Evolutionary conservation across 2,113 vertebrate genomes (phyloP).

Genomic region (Protobothrops mucrosquamatus): DNA sequence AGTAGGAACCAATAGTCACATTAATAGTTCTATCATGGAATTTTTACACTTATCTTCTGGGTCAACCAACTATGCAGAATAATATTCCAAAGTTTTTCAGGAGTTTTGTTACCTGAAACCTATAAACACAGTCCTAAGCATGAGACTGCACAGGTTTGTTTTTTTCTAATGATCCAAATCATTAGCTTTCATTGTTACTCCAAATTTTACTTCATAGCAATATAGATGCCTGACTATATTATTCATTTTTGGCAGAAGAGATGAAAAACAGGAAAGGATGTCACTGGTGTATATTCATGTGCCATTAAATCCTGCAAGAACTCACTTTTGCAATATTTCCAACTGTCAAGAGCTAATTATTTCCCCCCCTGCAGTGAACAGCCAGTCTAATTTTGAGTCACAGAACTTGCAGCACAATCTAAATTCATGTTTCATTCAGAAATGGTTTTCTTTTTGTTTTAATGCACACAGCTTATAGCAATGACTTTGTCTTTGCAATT

Average conservation of each 20-base stretch:
- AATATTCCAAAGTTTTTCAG: not conserved
- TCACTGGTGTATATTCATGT: conserved; percentile 27
- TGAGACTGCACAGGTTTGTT: not conserved
- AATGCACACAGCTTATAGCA: conserved; percentile 16
- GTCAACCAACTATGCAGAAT: not conserved
- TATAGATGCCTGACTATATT: not conserved
- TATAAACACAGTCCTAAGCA: not conserved
- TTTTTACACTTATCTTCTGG: not conserved
- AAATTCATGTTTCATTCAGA: conserved; percentile 33
- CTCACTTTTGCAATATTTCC: conserved; percentile 14
- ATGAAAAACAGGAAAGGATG: not conserved
- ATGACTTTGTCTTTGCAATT: not conserved
- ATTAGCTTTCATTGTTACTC: conserved; percentile 6
- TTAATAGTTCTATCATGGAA: not conserved
- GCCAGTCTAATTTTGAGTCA: conserved; percentile 9
- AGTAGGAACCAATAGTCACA: not conserved
- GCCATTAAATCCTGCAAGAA: conserved; percentile 16
- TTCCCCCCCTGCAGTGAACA: conserved; percentile 26
- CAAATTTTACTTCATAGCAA: conserved; percentile 13
- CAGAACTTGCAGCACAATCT: conserved; percentile 25
- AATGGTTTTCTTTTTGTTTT: conserved; percentile 30
- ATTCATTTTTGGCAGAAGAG: conserved; percentile 32
- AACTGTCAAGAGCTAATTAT: conserved; percentile 40
- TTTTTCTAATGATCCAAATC: not conserved
- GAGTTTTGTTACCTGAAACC: not conserved